Conservation (phyloP, 2,113 vertebrate genomes). For the Tyto alba region DNA sequence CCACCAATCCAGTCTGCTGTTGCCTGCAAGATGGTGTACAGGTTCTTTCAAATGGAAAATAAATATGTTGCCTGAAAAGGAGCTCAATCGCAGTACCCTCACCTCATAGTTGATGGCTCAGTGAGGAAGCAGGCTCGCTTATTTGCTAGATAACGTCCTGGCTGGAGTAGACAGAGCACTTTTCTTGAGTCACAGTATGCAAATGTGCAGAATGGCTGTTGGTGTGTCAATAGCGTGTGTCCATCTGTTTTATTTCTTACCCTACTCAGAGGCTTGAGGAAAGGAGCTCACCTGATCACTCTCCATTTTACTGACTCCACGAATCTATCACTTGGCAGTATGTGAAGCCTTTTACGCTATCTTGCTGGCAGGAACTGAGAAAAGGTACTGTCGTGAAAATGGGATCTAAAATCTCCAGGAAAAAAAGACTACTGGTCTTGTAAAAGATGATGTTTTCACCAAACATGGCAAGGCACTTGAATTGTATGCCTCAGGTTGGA, state of each 20-base stretch:
- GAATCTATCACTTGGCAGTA: slow-evolving; percentile 20
- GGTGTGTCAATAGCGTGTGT: slow-evolving; percentile 18
- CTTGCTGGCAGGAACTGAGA: slow-evolving; percentile 21
- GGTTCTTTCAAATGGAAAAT: background rate
- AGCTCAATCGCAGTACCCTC: background rate
- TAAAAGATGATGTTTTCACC: background rate
- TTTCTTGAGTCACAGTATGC: background rate
- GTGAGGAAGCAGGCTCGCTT: background rate
- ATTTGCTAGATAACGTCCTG: background rate
- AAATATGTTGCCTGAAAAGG: background rate
- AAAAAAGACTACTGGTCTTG: background rate
- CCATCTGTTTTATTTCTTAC: background rate
- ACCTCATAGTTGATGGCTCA: background rate
- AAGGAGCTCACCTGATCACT: slow-evolving; percentile 11
- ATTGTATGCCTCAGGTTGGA: background rate
- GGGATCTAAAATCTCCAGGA: slow-evolving; percentile 18
- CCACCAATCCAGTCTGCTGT: background rate
- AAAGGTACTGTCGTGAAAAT: background rate
- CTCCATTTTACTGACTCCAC: slow-evolving; percentile 41
- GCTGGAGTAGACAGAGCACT: background rate
- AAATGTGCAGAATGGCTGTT: background rate
- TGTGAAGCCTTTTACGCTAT: background rate
- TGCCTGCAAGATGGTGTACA: background rate
- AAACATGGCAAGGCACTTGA: background rate
- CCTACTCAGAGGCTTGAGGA: background rate